Evolutionary conservation across 2,888 invertebrate species (phyloP).

Genomic region (Cerastoderma edule): DNA sequence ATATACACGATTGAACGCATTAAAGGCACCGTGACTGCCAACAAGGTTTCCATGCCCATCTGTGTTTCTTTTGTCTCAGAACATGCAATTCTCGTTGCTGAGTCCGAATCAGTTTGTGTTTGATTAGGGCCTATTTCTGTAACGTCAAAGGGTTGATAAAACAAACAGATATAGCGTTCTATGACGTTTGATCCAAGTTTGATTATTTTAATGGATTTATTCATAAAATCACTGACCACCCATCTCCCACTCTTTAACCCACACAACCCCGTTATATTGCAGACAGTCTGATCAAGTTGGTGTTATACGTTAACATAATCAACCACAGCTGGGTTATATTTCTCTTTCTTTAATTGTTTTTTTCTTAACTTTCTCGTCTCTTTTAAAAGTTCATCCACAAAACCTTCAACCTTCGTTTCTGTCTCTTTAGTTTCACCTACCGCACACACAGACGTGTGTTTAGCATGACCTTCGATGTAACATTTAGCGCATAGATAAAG

Average conservation of each 20-base stretch:
- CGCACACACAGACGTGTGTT: no score
- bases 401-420: neutral
- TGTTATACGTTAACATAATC: slow-evolving; percentile 5
- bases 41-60: neutral
- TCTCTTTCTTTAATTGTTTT: neutral
- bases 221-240: neutral
- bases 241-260: neutral
- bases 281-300: neutral
- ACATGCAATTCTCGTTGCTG: neutral
- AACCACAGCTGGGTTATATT: neutral
- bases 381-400: neutral
- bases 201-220: slow-evolving; percentile 10
- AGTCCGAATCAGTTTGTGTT: neutral
- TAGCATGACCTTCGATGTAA: no score
- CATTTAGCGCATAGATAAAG: no score
- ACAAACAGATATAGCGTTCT: slow-evolving; percentile 3
- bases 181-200: neutral
- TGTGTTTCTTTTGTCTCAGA: neutral
- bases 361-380: neutral
- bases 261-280: neutral
- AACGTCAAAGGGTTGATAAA: neutral
- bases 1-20: neutral
- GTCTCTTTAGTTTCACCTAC: no score
- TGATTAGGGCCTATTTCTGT: slow-evolving; percentile 1
- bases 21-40: neutral